These are phyloP conservation scores for Euclidia mi DNA, from an alignment of 2,888 invertebrate genomes.

Conservation along the genomic window DNA sequence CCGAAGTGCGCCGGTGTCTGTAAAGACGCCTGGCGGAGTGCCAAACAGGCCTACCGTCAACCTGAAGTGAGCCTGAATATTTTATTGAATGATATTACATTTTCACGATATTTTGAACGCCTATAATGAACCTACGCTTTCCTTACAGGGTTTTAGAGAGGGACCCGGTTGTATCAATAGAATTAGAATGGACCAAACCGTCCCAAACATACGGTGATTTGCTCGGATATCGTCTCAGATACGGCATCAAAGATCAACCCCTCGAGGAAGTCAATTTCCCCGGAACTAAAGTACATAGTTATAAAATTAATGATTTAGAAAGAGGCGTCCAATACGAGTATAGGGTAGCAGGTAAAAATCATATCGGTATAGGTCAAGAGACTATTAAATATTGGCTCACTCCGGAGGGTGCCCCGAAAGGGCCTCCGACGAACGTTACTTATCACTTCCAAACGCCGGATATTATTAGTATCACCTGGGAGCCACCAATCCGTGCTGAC, in stretches of 20 bases:
- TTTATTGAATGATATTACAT: constrained; percentile 37
- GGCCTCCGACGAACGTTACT: constrained; percentile 96
- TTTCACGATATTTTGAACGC: constrained; percentile 28
- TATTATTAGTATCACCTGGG: constrained; percentile 97
- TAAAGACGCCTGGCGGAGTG: constrained; percentile 98
- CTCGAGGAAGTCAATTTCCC: constrained; percentile 93
- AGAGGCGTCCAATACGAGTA: constrained; percentile 99
- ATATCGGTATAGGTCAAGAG: constrained; percentile 98
- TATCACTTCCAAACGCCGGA: constrained; percentile 97
- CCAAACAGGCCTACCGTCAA: constrained; percentile 95
- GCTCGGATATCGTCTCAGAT: constrained; percentile 95
- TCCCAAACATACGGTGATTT: constrained; percentile 97
- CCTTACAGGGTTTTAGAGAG: constrained; percentile 94
- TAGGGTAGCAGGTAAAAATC: constrained; percentile 98
- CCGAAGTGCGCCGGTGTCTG: constrained; percentile 95
- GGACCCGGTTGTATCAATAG: constrained; percentile 96
- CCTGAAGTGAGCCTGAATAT: constrained; percentile 91
- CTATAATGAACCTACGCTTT: constrained; percentile 41
- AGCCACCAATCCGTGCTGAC: constrained; percentile 95
- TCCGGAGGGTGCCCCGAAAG: constrained; percentile 97
- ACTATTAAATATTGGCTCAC: constrained; percentile 97
- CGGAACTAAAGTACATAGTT: constrained; percentile 92
- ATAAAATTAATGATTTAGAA: constrained; percentile 95
- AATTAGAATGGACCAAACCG: constrained; percentile 98
- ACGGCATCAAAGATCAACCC: constrained; percentile 95